Evolutionary conservation across 1,140 invertebrate genomes (phyloP), one percentile per base, ranked within the genome.

Genomic region (Drosophila insularis): DNA sequence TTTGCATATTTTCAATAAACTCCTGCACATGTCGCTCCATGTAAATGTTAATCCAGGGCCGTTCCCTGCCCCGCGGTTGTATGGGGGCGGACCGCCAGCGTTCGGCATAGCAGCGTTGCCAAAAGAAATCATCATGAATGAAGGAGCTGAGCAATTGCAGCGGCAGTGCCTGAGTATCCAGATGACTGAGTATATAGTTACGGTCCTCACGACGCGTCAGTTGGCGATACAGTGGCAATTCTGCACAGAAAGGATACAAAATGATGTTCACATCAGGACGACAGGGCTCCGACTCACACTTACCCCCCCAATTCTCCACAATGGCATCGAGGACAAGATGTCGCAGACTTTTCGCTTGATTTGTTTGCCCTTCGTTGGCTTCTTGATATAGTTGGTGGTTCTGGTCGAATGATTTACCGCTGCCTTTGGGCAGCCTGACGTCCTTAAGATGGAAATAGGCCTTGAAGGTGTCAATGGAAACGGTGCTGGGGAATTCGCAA

Each of bases 11-110:
- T 78, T 92, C 92, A 63, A 93, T 89, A 81, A 86, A 91, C 81
- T 93, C 91, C 64, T 91, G 81, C 60, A 93, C 74, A 91, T 93
- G 91, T 81, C 81, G 86, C 79, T 93, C 92, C 80, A 92, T 91
- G 87, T 92, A 93, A 71, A 91, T 92, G 79, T 89, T 84, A 80
- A 93, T 92, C 92, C 92, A 93, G 53, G 60, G 70, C 8, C 85
- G 72, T 21, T 86, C 76, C 53, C 3, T 46, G 55, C 77, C 80
- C 43, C 77, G 73, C 23, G 74, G n/a, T 63, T 80, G 84, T 35
- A 78, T 10, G 1, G 77, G 66, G 11, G 84, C 77, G 66, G 82
- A 71, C 60, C 89, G 74, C 92, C 92, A 93, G 14, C 87, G 87
- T 31, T 86, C 63, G 68, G 84, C 67, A 39, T 87, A 92, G 71